A percentile compares a stretch with the other conserved stretches of the same genome.
phyloP scores from a whole-genome alignment of 2,888 invertebrate species.

The Tiliacea citrago region DNA sequence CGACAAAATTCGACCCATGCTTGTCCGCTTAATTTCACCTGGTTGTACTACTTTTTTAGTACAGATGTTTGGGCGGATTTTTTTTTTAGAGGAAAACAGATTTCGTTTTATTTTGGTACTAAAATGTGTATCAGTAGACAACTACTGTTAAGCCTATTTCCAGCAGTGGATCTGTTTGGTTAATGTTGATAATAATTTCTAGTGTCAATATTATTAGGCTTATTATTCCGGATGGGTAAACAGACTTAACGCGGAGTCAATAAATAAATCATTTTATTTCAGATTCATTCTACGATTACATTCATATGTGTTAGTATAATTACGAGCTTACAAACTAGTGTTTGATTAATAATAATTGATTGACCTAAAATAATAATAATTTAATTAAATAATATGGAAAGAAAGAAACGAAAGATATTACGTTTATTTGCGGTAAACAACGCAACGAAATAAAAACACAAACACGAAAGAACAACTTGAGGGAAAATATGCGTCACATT shows the following conservation, averaged over 20 bases:
- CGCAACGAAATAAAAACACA: too few relatives aligned
- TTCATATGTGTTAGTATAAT: too few relatives aligned
- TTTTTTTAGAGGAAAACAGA: neutral
- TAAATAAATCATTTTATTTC: too few relatives aligned
- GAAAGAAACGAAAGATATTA: too few relatives aligned
- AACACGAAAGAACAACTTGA: too few relatives aligned
- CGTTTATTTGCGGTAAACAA: too few relatives aligned
- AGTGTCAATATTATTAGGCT: neutral
- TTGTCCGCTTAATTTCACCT: conserved; percentile 73
- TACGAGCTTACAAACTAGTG: too few relatives aligned
- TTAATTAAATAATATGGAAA: too few relatives aligned
- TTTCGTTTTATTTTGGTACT: conserved; percentile 7
- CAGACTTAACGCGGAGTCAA: neutral
- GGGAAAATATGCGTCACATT: too few relatives aligned
- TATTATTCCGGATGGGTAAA: neutral
- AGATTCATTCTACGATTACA: too few relatives aligned
- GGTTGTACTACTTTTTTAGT: conserved; percentile 59
- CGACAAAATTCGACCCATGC: conserved; percentile 76
- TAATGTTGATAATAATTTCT: fast-evolving
- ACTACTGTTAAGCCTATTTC: neutral
- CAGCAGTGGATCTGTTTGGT: neutral
- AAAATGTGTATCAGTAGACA: neutral
- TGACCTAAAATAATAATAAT: too few relatives aligned
- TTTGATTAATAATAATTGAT: too few relatives aligned
- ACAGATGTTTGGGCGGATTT: conserved; percentile 42